A percentile compares a stretch with the other conserved stretches of the same genome.
Evolutionary conservation across 53 echinoderm and acorn worm genomes (phyloP).

Genomic region (Zoroaster sp.): DNA sequence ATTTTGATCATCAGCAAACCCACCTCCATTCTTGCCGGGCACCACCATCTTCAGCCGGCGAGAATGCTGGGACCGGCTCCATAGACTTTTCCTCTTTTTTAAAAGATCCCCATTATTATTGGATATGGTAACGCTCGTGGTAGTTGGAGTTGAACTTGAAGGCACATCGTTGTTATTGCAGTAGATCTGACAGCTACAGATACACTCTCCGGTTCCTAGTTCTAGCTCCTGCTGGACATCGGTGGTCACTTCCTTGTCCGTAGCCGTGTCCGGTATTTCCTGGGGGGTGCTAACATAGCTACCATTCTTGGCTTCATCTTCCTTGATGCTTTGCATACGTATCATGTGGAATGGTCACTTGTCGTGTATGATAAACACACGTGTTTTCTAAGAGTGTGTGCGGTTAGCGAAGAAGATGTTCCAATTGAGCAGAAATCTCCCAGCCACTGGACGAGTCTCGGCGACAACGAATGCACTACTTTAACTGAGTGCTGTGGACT

Average conservation of each 20-base stretch:
- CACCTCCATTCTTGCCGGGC: constrained; percentile 89
- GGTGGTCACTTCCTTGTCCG: constrained; percentile 19
- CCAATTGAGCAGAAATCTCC: constrained; percentile 20
- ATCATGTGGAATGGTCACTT: constrained; percentile 46
- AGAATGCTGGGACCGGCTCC: constrained; percentile 90
- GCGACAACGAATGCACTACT: neutral
- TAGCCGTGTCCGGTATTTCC: constrained; percentile 35
- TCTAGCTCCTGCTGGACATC: constrained; percentile 63
- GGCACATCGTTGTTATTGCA: constrained; percentile 75
- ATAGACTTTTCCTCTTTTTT: constrained; percentile 78
- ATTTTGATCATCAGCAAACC: constrained; percentile 4
- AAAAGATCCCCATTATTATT: constrained; percentile 76
- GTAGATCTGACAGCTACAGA: constrained; percentile 87
- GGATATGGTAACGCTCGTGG: constrained; percentile 30
- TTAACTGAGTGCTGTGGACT: constrained; percentile 32
- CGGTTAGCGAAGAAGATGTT: neutral
- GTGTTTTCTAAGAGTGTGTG: neutral
- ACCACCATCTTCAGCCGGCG: constrained; percentile 90
- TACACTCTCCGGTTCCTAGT: constrained; percentile 50
- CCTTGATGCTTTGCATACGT: constrained; percentile 48
- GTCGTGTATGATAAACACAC: constrained; percentile 34
- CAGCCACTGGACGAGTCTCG: neutral
- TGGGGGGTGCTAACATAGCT: constrained; percentile 2
- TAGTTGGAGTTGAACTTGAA: constrained; percentile 5
- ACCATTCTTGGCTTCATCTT: constrained; percentile 36